Evolutionary conservation across 2,888 invertebrate species (phyloP), one percentile per base, ranked within the genome.

Genomic region (Pterostichus niger): DNA sequence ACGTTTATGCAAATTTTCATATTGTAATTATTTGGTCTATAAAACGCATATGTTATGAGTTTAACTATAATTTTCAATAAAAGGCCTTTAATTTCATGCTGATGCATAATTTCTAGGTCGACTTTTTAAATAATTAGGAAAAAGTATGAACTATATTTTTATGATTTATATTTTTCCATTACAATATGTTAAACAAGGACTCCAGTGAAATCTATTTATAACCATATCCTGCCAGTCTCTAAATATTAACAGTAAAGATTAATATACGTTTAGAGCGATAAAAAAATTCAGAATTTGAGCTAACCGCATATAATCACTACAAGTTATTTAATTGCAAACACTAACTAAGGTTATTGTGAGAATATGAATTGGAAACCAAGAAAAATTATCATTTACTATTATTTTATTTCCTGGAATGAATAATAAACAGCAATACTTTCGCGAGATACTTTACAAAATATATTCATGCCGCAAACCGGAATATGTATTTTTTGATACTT

Each of bases 1-100:
- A 88, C 91, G 92, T 89, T 31, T 56, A 77, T 31, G 59, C 24
- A 59, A 54, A 54, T 54, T 79, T 61, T 40, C 40, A 40, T 40
- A 24, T 24, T 24, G 3, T 68, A 52, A 76, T 59, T 56, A 13
- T 31, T 54, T 76, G 2, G 15, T 13, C 11, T 52, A 13, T 52
- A 46, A 44, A 6, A 71, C 17, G 44, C 49, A 54, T 24, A 24
- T 24, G 24, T 24, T 24, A 24, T 24, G 24, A 24, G 24, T 24
- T 24, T 24, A 24, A 24, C 2, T 24, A 24, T 24, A 76, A 76
- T 49, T 80, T 56, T 80, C 59, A 78, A 31, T 80, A 13, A 49
- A 80, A 68, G 64, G 59, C 61, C 59, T 75, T 73, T 56, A 35
- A 31, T 52, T 80, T 52, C 15, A 35, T 40, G 56, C 77, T 13